phyloP scores from a whole-genome alignment of 2,888 invertebrate genomes.

The Parnassius orleans region DNA sequence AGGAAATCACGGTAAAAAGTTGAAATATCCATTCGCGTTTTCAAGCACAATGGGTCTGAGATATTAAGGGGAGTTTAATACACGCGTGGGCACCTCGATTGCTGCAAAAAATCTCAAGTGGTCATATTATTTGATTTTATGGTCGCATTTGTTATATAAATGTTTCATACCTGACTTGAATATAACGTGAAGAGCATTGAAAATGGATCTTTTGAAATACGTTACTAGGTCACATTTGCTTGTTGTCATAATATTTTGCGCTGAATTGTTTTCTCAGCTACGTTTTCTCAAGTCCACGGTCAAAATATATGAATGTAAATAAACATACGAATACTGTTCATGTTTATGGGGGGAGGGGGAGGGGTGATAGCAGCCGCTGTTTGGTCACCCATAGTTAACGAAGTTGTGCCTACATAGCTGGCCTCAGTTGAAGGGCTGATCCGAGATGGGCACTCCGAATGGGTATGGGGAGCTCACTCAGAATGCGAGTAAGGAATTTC shows the following conservation, averaged over 20 bases:
- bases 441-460: no score
- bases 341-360: no score
- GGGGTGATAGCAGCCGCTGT: no score
- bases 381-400: no score
- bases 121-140: slow-evolving; percentile 52
- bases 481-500: no score
- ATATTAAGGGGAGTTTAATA: slow-evolving; percentile 63
- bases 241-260: slow-evolving; percentile 44
- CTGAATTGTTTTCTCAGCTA: slow-evolving; percentile 41
- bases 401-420: no score
- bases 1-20: slow-evolving; percentile 62
- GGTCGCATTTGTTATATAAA: slow-evolving; percentile 34
- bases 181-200: slow-evolving; percentile 9
- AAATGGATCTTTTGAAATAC: slow-evolving; percentile 19
- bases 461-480: no score
- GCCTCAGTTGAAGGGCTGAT: no score
- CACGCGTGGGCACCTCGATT: slow-evolving; percentile 47
- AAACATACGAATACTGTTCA: no score
- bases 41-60: slow-evolving; percentile 57
- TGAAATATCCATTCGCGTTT: slow-evolving; percentile 60
- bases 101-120: slow-evolving; percentile 56
- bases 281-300: slow-evolving; percentile 31
- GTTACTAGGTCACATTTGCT: slow-evolving; percentile 41
- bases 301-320: background rate
- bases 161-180: slow-evolving; percentile 11